Base-by-base conservation (phyloP, 2,888 invertebrate genomes). In the Aquatica leii region DNA sequence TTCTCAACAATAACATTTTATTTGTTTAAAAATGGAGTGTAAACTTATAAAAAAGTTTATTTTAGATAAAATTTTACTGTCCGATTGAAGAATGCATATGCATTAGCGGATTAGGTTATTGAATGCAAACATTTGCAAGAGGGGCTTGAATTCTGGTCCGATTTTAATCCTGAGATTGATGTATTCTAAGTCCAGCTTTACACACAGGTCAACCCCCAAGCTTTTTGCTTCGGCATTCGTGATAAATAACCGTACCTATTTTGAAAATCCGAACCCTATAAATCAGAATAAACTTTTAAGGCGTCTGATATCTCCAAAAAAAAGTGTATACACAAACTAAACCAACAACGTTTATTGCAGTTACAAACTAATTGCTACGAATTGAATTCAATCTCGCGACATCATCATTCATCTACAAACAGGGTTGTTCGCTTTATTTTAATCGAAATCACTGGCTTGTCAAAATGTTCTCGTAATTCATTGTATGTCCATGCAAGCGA, bases 401-500 rank as follows among this genome's bases (percentile, higher is more conserved):
- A 34, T 59, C 59, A 48, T 52, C 56, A 58, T 51, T 37, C 54
- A 62, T 53, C 59, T 52, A 50, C 61, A 50, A 48, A 41, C 41
- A 56, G 49, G 43, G 54, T 54, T 41, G 59, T 55, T 48, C 50
- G 61, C 53, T 61, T 58, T 49, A 54, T 64, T 68, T 68, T 68
- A 64, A 66, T 59, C 57, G 65, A 60, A 63, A 63, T 59, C 63
- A 53, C 41, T 70, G 69, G 67, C 65, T 68, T 70, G 69, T 67
- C 71, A 72, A 73, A 73, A 73, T 71, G 71, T 72, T 64, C 66
- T 66, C 66, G 59, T 63, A 66, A 60, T 69, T 74, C 70, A 71
- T 72, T 71, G 72, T 69, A 71, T 73, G 71, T 72, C 71, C 71
- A 73, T 66, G 72, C 73, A 71, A 75, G 75, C 76, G 75, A 75